Percentiles rank a stretch among this genome's conserved stretches.
phyloP scores from a whole-genome alignment of 2,888 invertebrate genomes.

The Metacarcinus magister region DNA sequence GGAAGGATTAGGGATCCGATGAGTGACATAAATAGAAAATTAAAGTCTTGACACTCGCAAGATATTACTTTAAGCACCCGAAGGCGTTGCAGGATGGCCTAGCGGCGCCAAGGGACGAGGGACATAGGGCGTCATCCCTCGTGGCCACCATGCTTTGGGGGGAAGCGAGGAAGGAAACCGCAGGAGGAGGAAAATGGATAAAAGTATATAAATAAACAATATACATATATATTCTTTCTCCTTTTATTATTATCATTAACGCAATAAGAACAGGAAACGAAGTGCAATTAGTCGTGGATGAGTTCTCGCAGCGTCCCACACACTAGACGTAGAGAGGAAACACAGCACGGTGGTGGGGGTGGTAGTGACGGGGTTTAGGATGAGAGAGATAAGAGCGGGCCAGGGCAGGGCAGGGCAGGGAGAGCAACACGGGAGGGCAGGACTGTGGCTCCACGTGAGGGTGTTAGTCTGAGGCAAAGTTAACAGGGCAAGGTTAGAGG shows the following conservation, averaged over 20 bases:
- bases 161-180: not conserved
- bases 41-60: not conserved
- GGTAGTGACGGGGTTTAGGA: not conserved
- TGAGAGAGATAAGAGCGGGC: not conserved
- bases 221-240: not conserved
- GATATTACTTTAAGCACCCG: not conserved
- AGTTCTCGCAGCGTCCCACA: not conserved
- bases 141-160: not conserved
- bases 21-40: not conserved
- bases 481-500: not conserved
- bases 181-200: not conserved
- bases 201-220: not conserved
- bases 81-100: not conserved
- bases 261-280: not conserved
- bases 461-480: not conserved
- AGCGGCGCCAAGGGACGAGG: not conserved
- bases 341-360: not conserved
- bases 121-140: not conserved
- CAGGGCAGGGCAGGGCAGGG: not conserved
- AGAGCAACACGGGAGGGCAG: not conserved
- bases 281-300: not conserved
- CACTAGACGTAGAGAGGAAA: not conserved
- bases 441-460: not conserved
- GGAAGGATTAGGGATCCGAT: no score
- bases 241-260: not conserved